Conservation (phyloP, 1,140 invertebrate species). For the Lasaia peninsularis region DNA sequence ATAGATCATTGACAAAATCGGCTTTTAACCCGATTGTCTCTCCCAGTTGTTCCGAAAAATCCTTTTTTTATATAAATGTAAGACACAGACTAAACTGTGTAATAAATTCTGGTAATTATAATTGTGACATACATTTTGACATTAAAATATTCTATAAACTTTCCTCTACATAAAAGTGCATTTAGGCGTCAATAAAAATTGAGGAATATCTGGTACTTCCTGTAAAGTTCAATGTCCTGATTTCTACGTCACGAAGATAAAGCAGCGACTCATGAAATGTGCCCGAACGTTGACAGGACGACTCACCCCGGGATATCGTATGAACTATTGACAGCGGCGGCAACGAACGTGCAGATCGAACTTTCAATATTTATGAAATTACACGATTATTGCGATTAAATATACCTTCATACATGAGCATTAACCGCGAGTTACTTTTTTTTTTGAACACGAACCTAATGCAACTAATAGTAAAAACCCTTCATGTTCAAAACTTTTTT, state of each 20-base stretch:
- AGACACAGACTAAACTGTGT: no score
- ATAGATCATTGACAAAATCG: no score
- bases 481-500: no score
- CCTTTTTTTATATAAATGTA: no score
- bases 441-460: no score
- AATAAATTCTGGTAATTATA: no score
- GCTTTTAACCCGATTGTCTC: no score
- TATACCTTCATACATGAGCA: no score
- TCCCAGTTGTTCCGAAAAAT: no score
- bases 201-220: slow-evolving; percentile 60
- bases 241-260: slow-evolving; percentile 62
- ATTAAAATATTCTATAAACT: neutral
- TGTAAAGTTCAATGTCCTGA: slow-evolving; percentile 71
- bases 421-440: no score
- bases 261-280: slow-evolving; percentile 57
- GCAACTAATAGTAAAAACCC: no score
- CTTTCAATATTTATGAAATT: slow-evolving; percentile 7
- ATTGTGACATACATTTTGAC: neutral
- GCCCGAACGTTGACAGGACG: slow-evolving; percentile 59
- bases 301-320: slow-evolving; percentile 53
- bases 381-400: no score
- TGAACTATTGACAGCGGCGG: slow-evolving; percentile 17
- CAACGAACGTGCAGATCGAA: neutral
- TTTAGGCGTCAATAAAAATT: slow-evolving; percentile 34
- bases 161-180: neutral